phyloP scores from a whole-genome alignment of 1,140 invertebrate species.

The Aradophagus sp. region DNA sequence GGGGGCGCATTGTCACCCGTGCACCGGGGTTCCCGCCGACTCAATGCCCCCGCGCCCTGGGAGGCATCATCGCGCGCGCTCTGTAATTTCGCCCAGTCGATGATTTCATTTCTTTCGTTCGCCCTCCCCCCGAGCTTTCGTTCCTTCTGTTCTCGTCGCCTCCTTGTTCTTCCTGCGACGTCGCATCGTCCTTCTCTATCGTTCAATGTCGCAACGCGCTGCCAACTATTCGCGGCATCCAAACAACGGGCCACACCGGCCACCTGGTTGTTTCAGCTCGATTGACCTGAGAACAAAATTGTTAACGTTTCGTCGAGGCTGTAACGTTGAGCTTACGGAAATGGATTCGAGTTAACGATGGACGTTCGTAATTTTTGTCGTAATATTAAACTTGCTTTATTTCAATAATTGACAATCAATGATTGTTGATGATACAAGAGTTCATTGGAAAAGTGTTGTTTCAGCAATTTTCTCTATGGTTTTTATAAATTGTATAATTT shows the following conservation, averaged over 20 bases:
- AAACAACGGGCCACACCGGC: constrained; percentile 64
- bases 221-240: constrained; percentile 59
- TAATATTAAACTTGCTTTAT: too few species aligned
- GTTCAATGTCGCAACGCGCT: constrained; percentile 10
- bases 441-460: too few species aligned
- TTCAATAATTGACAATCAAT: too few species aligned
- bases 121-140: too few species aligned
- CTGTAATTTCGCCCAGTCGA: constrained; percentile 72
- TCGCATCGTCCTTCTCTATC: constrained; percentile 30
- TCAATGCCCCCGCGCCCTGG: constrained; percentile 72
- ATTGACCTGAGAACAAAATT: constrained; percentile 52
- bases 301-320: constrained; percentile 18
- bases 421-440: too few species aligned
- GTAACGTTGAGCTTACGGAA: too few species aligned
- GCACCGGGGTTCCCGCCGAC: constrained; percentile 67
- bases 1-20: constrained; percentile 64
- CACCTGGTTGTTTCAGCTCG: constrained; percentile 65
- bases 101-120: constrained; percentile 63
- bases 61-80: constrained; percentile 73
- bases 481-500: too few species aligned
- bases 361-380: too few species aligned
- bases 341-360: too few species aligned
- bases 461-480: too few species aligned
- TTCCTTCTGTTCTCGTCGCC: constrained; percentile 3
- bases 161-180: constrained; percentile 38